Evolutionary conservation across 2,797 vertebrate genomes (phyloP), one percentile per base, ranked within the genome.

Genomic region (Chromobotia macracanthus): DNA sequence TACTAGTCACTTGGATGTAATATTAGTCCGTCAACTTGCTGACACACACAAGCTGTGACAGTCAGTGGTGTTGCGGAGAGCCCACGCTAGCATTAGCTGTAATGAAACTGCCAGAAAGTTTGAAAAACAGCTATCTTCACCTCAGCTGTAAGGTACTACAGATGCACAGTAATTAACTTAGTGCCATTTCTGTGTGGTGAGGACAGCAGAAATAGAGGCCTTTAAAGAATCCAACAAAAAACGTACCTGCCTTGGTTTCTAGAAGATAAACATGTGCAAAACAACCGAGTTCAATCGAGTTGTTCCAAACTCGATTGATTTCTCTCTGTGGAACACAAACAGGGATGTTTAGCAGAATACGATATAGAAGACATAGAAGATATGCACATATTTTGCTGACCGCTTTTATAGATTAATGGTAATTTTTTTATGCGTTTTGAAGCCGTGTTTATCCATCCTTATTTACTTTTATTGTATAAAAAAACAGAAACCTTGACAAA

Each of bases 141-240:
- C 67, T 66, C 41, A 66, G 63, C 74, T 67, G 50, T 76, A 25
- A 25, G 66, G 73, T 63, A 56, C 73, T 69, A 67, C 15, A 72
- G 55, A 76, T 66, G 35, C 46, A 70, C 75, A 83, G 71, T 69
- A 78, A 83, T 83, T 72, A 70, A 73, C 78, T 81, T 72, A 60
- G 23, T 60, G 56, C 21, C 56, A 15, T 25, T 60, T 60, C 23
- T 28, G 4, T 41, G 28, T 7, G 0, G 44, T 25, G 61, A 50
- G 18, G 64, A 50, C 21, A 19, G 16, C 68, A 50, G 25, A 77
- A 67, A 72, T 76, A 16, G 6, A 48, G 77, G 18, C 15, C 19
- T 50, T 68, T 53, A 35, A 71, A 69, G 41, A 10, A 15, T 28
- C 35, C n/a, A 41, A 58, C 23, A 74, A 18, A 46, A 61, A 25